Conservation (phyloP, 1,140 invertebrate genomes). For the Drosophila equinoxialis region DNA sequence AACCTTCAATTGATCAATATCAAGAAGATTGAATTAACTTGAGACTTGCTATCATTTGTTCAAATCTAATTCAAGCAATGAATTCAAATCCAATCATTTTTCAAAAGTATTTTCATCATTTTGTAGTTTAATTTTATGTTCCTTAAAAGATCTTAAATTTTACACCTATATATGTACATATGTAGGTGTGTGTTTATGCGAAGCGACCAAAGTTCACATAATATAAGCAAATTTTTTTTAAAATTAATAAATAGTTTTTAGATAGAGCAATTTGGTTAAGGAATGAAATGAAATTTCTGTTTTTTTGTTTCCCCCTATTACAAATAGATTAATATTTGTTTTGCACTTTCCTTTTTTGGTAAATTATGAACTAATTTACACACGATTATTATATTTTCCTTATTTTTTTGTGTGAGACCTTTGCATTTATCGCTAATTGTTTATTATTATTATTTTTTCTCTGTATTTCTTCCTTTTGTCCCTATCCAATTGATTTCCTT, state of each 20-base stretch:
- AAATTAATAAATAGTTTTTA: too few species aligned
- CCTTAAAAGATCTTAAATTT: too few species aligned
- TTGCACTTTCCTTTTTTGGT: neutral
- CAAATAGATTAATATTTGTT: neutral
- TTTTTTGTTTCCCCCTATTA: neutral
- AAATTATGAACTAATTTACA: conserved; percentile 12
- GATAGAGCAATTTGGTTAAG: too few species aligned
- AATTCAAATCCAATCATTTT: too few species aligned
- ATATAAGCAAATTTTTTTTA: too few species aligned
- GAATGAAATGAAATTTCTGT: neutral
- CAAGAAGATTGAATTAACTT: neutral
- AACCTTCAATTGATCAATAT: neutral
- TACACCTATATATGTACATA: too few species aligned
- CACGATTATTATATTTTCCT: conserved; percentile 27
- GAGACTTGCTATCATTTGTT: too few species aligned
- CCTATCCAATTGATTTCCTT: conserved; percentile 41
- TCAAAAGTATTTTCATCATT: too few species aligned
- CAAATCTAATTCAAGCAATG: too few species aligned
- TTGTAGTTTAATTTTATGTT: too few species aligned
- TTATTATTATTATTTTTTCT: conserved; percentile 54
- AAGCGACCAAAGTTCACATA: too few species aligned
- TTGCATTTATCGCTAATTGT: conserved; percentile 69
- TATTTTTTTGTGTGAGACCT: conserved; percentile 44
- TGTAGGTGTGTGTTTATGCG: too few species aligned
- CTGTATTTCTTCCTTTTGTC: conserved; percentile 70